Conservation (phyloP, 2,113 vertebrate genomes). For the rabbit (Oryctolagus cuniculus) region mOryCun1.1 NC_091453.1:122578001-122578500, state of each 20-base stretch:
- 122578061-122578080: not conserved
- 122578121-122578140: not conserved
- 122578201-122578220: not conserved
- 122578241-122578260: slow-evolving; percentile 50
- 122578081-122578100: not conserved
- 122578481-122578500: slow-evolving; percentile 65
- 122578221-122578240: not conserved
- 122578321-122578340: slow-evolving; percentile 34
- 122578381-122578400: slow-evolving; percentile 64
- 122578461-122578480: slow-evolving; percentile 64
- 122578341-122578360: slow-evolving; percentile 67
- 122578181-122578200: not conserved
- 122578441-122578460: slow-evolving; percentile 60
- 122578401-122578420: slow-evolving; percentile 68
- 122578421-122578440: slow-evolving; percentile 61
- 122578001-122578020: not conserved
- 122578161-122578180: not conserved
- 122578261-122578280: slow-evolving; percentile 39
- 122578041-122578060: not conserved
- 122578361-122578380: slow-evolving; percentile 70
- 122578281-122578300: slow-evolving; percentile 60
- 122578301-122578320: slow-evolving; percentile 55
- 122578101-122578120: not conserved
- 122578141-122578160: not conserved
- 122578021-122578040: not conserved